A percentile compares a stretch with the other conserved stretches of the same genome.
Evolutionary conservation across 2,797 vertebrate genomes (phyloP).

Genomic region (Meda fulgida): DNA sequence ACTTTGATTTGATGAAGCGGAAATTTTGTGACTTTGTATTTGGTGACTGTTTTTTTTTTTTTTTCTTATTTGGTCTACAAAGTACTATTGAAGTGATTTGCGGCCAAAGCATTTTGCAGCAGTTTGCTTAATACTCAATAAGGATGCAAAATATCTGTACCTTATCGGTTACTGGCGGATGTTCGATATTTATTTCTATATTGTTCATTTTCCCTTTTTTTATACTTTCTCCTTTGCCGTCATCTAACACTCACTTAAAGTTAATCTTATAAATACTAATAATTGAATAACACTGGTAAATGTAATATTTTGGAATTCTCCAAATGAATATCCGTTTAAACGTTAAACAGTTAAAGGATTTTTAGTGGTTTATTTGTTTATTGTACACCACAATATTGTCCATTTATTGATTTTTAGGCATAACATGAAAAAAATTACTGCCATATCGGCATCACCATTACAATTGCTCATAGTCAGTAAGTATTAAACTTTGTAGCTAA

Average conservation of each 20-base stretch:
- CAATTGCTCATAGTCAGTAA: background rate
- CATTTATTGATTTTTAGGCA: too few species aligned
- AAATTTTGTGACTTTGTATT: background rate
- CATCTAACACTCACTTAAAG: background rate
- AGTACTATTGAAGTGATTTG: background rate
- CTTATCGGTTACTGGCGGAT: background rate
- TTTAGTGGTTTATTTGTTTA: background rate
- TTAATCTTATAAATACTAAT: background rate
- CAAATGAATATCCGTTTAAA: background rate
- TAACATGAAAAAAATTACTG: background rate
- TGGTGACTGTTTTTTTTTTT: background rate
- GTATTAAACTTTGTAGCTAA: background rate
- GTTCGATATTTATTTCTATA: background rate
- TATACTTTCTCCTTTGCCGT: too few species aligned
- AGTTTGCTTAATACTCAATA: background rate
- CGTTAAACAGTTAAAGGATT: background rate
- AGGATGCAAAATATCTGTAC: background rate
- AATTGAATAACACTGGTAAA: background rate
- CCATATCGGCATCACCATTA: background rate
- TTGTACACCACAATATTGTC: background rate
- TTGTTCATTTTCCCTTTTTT: background rate
- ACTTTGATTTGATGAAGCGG: constrained; percentile 10
- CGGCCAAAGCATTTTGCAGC: background rate
- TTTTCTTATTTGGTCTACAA: background rate
- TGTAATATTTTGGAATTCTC: background rate